Evolutionary conservation across 2,888 invertebrate genomes (phyloP).

Genomic region (Coenonympha arcania): DNA sequence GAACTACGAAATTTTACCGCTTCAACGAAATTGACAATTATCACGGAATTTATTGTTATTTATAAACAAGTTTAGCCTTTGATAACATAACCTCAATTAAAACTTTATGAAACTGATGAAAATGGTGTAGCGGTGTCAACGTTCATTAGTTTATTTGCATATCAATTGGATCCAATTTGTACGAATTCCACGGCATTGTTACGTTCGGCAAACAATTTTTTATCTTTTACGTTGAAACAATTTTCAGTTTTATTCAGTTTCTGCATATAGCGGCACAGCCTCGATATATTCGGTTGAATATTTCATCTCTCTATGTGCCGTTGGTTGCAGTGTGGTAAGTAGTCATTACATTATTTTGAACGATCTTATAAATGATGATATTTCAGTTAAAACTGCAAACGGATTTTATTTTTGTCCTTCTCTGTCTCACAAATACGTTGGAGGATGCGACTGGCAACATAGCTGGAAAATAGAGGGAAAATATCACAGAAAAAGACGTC

Average conservation of each 20-base stretch:
- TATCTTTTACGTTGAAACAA: slow-evolving; percentile 42
- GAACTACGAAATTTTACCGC: neutral
- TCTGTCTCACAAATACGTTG: no score
- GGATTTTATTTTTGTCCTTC: no score
- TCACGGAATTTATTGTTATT: neutral
- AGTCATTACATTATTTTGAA: slow-evolving; percentile 2
- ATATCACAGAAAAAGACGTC: no score
- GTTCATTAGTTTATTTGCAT: slow-evolving; percentile 27
- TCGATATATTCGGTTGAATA: slow-evolving; percentile 55
- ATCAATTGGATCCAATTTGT: slow-evolving; percentile 26
- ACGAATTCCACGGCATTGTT: slow-evolving; percentile 23
- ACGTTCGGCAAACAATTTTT: slow-evolving; percentile 31
- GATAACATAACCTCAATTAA: slow-evolving; percentile 22
- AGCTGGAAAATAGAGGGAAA: no score
- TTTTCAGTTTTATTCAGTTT: slow-evolving; percentile 40
- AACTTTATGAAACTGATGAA: slow-evolving; percentile 21
- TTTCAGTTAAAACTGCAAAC: no score
- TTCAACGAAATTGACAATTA: neutral
- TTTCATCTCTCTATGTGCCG: slow-evolving; percentile 53
- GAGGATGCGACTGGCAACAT: no score
- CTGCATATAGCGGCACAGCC: slow-evolving; percentile 36
- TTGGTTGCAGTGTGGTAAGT: slow-evolving; percentile 36
- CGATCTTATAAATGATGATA: neutral
- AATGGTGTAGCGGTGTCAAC: slow-evolving; percentile 26
- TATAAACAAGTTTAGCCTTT: neutral